Evolutionary conservation across 2,797 vertebrate species (phyloP), one percentile per base, ranked within the genome.

Genomic region (Aratinga solstitialis): DNA sequence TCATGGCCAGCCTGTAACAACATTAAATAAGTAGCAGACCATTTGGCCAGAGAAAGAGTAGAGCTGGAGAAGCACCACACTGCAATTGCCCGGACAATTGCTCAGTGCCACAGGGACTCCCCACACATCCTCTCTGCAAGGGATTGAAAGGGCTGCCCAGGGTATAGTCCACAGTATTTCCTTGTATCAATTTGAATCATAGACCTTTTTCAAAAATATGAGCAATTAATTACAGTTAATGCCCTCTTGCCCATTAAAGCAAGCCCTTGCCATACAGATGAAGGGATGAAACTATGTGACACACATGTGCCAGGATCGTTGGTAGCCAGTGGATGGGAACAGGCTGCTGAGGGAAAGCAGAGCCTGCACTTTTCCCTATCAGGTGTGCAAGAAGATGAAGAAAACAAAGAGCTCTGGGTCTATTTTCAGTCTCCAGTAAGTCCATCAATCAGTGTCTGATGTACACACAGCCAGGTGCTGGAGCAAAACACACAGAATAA

Each of bases 321-420:
- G 7, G 56, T 34, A 58, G 56, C 56, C n/a, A 58, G 59, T 1
- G 3, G 19, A 12, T 6, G 15, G 47, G 66, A 30, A 30, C 24
- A 7, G 29, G 54, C 65, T n/a, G 34, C 43, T 51, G 20, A 20
- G 32, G 43, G 51, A 20, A 9, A 58, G 34, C 22, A 36, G 43
- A 81, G 48, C 66, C 34, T 7, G 11, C 38, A 8, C 68, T 27
- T 27, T 22, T 20, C 66, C 36, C 66, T 13, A 5, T 13, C 38
- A 3, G 24, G 9, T 30, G 23, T 7, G 14, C 1, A 0, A 12
- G 26, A 21, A 20, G 0, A 17, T 18, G 26, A 42, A 26, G 20
- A 26, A 59, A 62, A 34, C 3, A 3, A 26, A 36, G 47, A 43
- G 12, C 17, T 32, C 14, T 32, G 34, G 7, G 8, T 48, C 56